A percentile compares a stretch with the other conserved stretches of the same genome.
These are phyloP conservation scores for Dyspetes luteomarginatus DNA, from an alignment of 2,888 invertebrate species.

Conservation along the genomic window DNA sequence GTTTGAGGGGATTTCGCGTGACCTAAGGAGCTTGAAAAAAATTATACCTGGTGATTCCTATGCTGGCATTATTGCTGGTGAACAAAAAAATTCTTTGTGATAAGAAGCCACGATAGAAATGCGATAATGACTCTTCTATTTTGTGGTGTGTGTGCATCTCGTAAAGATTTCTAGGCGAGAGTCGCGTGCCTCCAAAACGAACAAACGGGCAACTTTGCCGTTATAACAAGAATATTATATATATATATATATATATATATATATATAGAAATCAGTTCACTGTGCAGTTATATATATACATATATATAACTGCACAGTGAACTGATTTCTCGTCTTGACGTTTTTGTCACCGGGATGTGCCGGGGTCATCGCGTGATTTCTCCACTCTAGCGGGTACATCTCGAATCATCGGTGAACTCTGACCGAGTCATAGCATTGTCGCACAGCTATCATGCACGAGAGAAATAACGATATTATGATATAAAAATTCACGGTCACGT, in stretches of 20 bases:
- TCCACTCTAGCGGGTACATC: slow-evolving; percentile 23
- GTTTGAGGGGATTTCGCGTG: background rate
- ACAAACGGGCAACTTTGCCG: slow-evolving; percentile 21
- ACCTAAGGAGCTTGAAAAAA: background rate
- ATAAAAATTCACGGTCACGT: slow-evolving; percentile 73
- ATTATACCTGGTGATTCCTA: too few relatives aligned
- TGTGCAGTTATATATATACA: background rate
- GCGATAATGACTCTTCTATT: slow-evolving; percentile 3
- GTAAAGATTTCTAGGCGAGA: background rate
- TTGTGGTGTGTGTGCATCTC: background rate
- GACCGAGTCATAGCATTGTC: slow-evolving; percentile 71
- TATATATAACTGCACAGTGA: background rate
- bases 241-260: too few relatives aligned
- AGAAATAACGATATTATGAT: slow-evolving; percentile 62
- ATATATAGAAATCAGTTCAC: background rate
- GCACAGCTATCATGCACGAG: slow-evolving; percentile 23
- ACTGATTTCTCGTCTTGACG: background rate
- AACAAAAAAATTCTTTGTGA: background rate
- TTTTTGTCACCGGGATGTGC: slow-evolving; percentile 45
- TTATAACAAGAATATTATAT: slow-evolving; percentile 13
- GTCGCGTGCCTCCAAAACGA: slow-evolving; percentile 36
- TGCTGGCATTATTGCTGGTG: background rate
- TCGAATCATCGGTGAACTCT: slow-evolving; percentile 38
- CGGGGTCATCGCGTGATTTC: slow-evolving; percentile 67
- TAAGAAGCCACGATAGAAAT: slow-evolving; percentile 17